Percentiles rank a stretch among this genome's conserved stretches.
Evolutionary conservation across 2,888 invertebrate genomes (phyloP).

Genomic region (Pristionchus exspectatus): DNA sequence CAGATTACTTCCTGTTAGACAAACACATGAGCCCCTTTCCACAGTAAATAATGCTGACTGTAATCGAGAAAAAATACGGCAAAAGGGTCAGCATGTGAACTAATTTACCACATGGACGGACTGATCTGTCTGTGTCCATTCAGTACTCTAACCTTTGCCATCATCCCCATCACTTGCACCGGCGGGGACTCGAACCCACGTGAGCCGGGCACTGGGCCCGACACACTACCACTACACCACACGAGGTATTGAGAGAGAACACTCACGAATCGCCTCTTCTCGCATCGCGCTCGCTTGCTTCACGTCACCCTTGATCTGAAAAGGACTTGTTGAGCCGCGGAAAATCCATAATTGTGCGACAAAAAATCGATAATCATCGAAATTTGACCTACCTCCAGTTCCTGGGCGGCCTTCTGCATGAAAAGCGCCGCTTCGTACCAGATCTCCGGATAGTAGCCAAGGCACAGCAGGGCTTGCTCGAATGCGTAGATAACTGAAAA

Average conservation of each 20-base stretch:
- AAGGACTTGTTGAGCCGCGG: slow-evolving; percentile 80
- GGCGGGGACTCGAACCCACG: slow-evolving; percentile 42
- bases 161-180: slow-evolving; percentile 21
- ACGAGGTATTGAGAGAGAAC: slow-evolving; percentile 26
- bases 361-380: slow-evolving; percentile 84
- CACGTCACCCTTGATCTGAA: slow-evolving; percentile 85
- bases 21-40: background rate
- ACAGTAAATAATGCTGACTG: background rate
- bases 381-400: slow-evolving; percentile 86
- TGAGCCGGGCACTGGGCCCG: background rate
- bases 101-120: slow-evolving; percentile 34
- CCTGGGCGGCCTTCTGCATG: slow-evolving; percentile 93
- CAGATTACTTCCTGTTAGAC: background rate
- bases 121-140: slow-evolving; percentile 38
- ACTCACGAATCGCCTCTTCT: slow-evolving; percentile 68
- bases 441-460: slow-evolving; percentile 97
- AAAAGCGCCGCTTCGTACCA: slow-evolving; percentile 99
- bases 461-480: slow-evolving; percentile 95
- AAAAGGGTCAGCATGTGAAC: slow-evolving; percentile 52
- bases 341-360: background rate
- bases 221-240: slow-evolving; percentile 44
- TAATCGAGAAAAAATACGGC: background rate
- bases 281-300: slow-evolving; percentile 65
- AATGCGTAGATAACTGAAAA: slow-evolving; percentile 94
- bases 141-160: slow-evolving; percentile 54